Evolutionary conservation across 2,113 vertebrate genomes (phyloP).

Genomic region (Sinocyclocheilus anshuiensis): DNA sequence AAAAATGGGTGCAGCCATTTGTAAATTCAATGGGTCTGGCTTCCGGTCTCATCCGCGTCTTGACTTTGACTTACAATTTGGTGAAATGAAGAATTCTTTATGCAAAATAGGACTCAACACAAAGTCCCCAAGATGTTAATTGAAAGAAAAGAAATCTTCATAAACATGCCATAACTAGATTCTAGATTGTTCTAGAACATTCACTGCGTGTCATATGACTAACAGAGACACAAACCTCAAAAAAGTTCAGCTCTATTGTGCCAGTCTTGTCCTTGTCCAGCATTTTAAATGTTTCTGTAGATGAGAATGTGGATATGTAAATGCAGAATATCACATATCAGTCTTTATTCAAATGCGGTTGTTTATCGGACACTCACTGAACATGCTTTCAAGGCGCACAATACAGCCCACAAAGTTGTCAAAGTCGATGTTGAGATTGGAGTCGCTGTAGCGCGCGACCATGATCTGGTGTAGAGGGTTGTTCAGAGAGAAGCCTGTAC

Average conservation of each 20-base stretch:
- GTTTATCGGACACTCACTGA: conserved; percentile 76
- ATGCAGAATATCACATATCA: not conserved
- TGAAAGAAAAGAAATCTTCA: not conserved
- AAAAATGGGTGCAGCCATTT: no score
- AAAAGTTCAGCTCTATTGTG: conserved; percentile 69
- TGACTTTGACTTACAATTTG: no score
- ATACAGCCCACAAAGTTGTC: conserved; percentile 82
- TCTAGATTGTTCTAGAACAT: not conserved
- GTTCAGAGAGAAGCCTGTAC: conserved; percentile 80
- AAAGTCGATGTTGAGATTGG: conserved; percentile 75
- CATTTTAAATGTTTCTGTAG: conserved; percentile 78
- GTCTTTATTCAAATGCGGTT: not conserved
- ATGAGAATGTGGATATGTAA: not conserved
- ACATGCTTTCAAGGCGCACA: conserved; percentile 81
- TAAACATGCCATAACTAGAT: not conserved
- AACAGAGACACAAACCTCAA: conserved; percentile 69
- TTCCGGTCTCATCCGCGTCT: no score
- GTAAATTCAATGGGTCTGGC: no score
- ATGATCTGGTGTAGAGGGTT: conserved; percentile 81
- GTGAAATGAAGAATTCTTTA: no score
- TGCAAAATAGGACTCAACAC: no score
- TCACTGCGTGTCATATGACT: not conserved
- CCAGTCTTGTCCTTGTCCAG: conserved; percentile 77
- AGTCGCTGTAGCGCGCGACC: conserved; percentile 71
- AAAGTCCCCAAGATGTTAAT: no score